These are phyloP conservation scores for Andrena chrysosceles DNA, from an alignment of 2,888 invertebrate genomes.

Conservation along the genomic window DNA sequence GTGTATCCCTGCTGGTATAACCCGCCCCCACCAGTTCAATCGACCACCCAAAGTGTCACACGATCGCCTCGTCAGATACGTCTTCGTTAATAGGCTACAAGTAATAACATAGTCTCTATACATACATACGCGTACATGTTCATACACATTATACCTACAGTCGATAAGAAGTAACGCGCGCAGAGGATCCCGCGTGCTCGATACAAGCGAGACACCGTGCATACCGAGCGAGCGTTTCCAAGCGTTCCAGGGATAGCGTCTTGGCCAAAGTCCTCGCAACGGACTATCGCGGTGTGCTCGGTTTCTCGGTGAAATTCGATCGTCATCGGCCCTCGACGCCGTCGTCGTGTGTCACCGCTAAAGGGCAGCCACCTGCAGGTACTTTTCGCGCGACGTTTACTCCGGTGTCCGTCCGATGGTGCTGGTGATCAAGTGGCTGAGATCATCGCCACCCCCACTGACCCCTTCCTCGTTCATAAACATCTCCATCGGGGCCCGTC, in stretches of 20 bases:
- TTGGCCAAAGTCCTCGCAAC: constrained; percentile 4
- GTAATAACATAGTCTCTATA: constrained; percentile 21
- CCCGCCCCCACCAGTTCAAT: too few species aligned
- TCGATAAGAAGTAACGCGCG: constrained; percentile 26
- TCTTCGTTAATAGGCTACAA: constrained; percentile 18
- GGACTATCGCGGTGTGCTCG: background rate
- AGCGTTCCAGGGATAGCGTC: constrained; percentile 8
- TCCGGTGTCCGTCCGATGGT: constrained; percentile 19
- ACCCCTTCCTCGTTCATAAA: background rate
- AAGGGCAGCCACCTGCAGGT: constrained; percentile 65
- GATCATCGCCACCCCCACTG: background rate
- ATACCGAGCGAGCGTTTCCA: constrained; percentile 20
- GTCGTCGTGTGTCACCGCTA: constrained; percentile 47
- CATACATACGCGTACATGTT: constrained; percentile 16
- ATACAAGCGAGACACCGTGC: constrained; percentile 44
- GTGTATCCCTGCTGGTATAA: too few species aligned
- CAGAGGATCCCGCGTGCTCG: constrained; percentile 20
- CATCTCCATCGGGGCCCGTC: background rate
- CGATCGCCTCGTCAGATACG: background rate
- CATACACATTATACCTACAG: constrained; percentile 28
- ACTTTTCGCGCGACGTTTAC: constrained; percentile 66
- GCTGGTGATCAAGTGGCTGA: constrained; percentile 6
- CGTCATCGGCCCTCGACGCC: constrained; percentile 44
- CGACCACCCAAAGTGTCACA: background rate
- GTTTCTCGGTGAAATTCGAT: constrained; percentile 25